phyloP scores from a whole-genome alignment of 2,888 invertebrate genomes.

The Iphiclides podalirius region DNA sequence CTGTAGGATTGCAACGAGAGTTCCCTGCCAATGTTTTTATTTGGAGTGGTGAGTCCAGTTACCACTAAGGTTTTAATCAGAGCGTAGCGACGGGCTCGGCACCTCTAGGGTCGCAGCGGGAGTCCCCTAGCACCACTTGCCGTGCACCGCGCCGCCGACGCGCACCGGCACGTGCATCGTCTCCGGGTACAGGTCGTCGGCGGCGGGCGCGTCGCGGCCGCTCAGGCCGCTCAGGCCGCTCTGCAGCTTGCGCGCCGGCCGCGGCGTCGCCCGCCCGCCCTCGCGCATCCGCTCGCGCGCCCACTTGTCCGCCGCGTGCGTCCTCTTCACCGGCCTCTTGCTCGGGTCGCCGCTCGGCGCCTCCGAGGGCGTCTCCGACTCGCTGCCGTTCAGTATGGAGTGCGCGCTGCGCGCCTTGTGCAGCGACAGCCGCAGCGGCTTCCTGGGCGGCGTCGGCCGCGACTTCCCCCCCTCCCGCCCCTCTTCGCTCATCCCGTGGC shows the following conservation, averaged over 20 bases:
- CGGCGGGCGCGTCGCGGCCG: conserved; percentile 55
- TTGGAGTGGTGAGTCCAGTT: no score
- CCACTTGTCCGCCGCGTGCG: conserved; percentile 61
- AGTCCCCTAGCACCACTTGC: conserved; percentile 66
- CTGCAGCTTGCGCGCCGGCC: conserved; percentile 51
- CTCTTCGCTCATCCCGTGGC: conserved; percentile 65
- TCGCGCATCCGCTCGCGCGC: conserved; percentile 50
- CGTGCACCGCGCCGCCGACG: conserved; percentile 36
- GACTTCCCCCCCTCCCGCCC: conserved; percentile 67
- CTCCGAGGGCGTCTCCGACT: conserved; percentile 65
- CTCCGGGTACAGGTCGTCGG: conserved; percentile 65
- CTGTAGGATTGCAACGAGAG: no score
- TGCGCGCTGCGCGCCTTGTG: conserved; percentile 92
- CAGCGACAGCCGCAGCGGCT: conserved; percentile 89
- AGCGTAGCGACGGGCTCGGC: no score
- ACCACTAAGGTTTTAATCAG: no score
- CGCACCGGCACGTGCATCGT: conserved; percentile 42
- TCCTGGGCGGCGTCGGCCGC: conserved; percentile 90
- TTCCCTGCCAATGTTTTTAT: no score
- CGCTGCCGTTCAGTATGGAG: conserved; percentile 79
- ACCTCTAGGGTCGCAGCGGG: no score
- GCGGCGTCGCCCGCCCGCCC: conserved; percentile 58
- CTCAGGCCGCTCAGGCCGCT: conserved; percentile 51
- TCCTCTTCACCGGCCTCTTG: conserved; percentile 82
- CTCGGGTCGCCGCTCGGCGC: conserved; percentile 62